Base-by-base conservation (phyloP, 1,140 invertebrate species). In the Pseudobourletiella spinata region DNA sequence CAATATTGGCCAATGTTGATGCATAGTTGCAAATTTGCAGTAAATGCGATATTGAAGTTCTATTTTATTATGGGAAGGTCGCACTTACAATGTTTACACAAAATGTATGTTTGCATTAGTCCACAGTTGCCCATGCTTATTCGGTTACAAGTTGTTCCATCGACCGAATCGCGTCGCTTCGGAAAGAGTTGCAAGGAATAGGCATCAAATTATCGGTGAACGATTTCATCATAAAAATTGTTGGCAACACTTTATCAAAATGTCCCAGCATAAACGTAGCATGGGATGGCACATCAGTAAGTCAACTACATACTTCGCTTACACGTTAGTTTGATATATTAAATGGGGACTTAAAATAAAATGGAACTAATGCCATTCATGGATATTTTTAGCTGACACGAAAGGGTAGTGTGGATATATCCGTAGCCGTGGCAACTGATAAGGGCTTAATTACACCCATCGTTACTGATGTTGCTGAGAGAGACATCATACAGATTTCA, bases 391-490 rank as follows among this genome's bases (percentile, higher is more conserved):
- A n/a, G 16, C 14, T 28, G 25, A 26, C 8, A 14, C 29, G 73
- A 24, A 65, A 87, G 85, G 72, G 86, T 35, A 85, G 85, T 72
- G 95, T 98, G 16, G 97, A 99, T 77, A 87, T 99, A 1, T 92
- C 87, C 72, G 89, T 99, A 58, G 96, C 97, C 18, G 96, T 99
- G 1, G 93, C 91, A 50, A 99, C 95, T 14, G 88, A 93, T 8
- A 85, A 83, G 64, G 97, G 97, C 4, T 79, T 99, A 4, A 97
- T 99, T 44, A 99, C 97, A 1, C 97, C 97, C 1, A 99, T 99
- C 69, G 83, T 99, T 15, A 95, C 93, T 75, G 83, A 85, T 71
- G 95, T 94, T 2, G 92, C 99, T 73, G 82, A 82, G 48, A 95
- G 96, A 75, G 95, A 95, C 20, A 79, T 99, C 46, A 79, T 87